Evolutionary conservation across 2,888 invertebrate species (phyloP).

Genomic region (Rhodophaea formosa): DNA sequence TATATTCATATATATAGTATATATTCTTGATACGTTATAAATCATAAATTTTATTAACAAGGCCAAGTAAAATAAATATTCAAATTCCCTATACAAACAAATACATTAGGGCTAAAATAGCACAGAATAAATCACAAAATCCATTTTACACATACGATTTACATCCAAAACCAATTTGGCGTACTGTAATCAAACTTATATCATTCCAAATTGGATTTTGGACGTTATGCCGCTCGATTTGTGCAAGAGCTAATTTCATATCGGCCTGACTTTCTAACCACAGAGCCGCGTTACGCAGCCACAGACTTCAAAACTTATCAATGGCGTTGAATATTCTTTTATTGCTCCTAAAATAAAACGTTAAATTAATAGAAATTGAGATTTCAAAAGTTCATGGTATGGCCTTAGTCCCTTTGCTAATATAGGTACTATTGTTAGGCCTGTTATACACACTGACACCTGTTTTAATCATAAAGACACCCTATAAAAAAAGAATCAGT

Average conservation of each 20-base stretch:
- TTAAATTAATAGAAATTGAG: too few species aligned
- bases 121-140: not conserved
- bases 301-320: not conserved
- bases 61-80: too few species aligned
- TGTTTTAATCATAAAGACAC: too few species aligned
- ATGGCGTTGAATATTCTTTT: not conserved
- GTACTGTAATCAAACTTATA: slow-evolving; percentile 6
- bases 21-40: too few species aligned
- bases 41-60: too few species aligned
- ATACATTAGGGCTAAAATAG: not conserved
- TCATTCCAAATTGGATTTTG: slow-evolving; percentile 22
- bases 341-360: too few species aligned
- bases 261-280: slow-evolving; percentile 62
- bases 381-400: too few species aligned
- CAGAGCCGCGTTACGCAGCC: slow-evolving; percentile 31
- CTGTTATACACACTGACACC: too few species aligned
- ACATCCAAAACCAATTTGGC: slow-evolving; percentile 8
- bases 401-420: too few species aligned
- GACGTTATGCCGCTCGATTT: slow-evolving; percentile 38
- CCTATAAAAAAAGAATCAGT: too few species aligned
- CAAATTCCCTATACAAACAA: not conserved
- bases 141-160: not conserved
- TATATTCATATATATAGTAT: too few species aligned
- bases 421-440: too few species aligned
- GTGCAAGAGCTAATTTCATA: slow-evolving; percentile 52